Evolutionary conservation across 1,140 invertebrate species (phyloP).

Genomic region (Daktulosphaira vitifoliae): DNA sequence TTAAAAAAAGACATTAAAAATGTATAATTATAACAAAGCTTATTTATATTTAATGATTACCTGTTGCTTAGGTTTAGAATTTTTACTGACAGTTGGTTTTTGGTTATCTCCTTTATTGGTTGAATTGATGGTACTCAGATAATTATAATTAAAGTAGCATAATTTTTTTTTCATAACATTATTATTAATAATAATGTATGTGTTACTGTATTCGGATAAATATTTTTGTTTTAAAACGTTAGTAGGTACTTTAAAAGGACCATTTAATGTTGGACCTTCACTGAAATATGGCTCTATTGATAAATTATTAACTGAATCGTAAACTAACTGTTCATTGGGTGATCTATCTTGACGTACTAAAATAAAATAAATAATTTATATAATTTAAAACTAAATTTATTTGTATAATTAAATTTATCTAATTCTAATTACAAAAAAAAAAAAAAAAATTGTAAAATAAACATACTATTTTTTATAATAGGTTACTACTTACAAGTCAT

Average conservation of each 20-base stretch:
- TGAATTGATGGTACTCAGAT: neutral
- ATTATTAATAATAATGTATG: neutral
- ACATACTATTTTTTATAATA: too few relatives aligned
- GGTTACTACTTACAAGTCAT: conserved; percentile 13
- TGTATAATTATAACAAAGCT: too few relatives aligned
- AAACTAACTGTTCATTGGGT: neutral
- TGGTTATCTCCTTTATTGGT: conserved; percentile 9
- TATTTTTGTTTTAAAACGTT: conserved; percentile 5
- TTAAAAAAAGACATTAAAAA: too few relatives aligned
- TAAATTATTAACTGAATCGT: neutral
- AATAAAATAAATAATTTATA: neutral
- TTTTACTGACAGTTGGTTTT: conserved; percentile 26
- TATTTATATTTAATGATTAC: neutral
- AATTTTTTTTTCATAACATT: neutral
- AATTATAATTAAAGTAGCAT: too few relatives aligned
- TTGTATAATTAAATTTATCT: too few relatives aligned
- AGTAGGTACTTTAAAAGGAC: conserved; percentile 26
- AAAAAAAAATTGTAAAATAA: too few relatives aligned
- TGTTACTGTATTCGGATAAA: neutral
- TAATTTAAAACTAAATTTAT: too few relatives aligned
- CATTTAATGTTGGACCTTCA: conserved; percentile 21
- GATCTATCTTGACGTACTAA: conserved; percentile 15
- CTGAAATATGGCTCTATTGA: neutral
- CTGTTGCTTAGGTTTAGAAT: conserved; percentile 24
- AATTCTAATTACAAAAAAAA: too few relatives aligned